A percentile compares a stretch with the other conserved stretches of the same genome.
Evolutionary conservation across 1,140 invertebrate species (phyloP).

Genomic region (Pomacea maculata): DNA sequence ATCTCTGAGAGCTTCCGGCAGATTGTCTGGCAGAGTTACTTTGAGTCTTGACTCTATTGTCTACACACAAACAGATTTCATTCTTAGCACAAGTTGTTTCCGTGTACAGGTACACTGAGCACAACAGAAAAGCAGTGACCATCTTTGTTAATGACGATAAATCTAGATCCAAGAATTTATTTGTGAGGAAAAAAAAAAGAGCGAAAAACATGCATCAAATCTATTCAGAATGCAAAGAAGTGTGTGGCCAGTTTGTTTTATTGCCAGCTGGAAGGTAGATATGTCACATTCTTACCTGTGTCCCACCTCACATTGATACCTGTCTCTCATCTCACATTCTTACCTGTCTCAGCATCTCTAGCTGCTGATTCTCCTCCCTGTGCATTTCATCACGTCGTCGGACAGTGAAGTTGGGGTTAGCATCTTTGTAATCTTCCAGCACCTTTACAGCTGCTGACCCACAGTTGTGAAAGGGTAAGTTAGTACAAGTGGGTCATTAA

Average conservation of each 20-base stretch:
- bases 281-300: neutral
- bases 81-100: neutral
- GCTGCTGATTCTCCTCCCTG: slow-evolving; percentile 86
- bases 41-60: slow-evolving; percentile 89
- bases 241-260: too few species aligned
- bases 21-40: slow-evolving; percentile 86
- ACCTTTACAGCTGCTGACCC: slow-evolving; percentile 40
- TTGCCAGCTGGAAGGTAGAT: too few species aligned
- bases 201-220: too few species aligned
- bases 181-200: too few species aligned
- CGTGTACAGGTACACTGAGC: too few species aligned
- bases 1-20: slow-evolving; percentile 86
- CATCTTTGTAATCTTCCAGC: slow-evolving; percentile 48
- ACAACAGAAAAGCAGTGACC: too few species aligned
- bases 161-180: too few species aligned
- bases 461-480: slow-evolving; percentile 9
- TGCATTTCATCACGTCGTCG: slow-evolving; percentile 88
- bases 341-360: slow-evolving; percentile 85
- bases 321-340: slow-evolving; percentile 54
- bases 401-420: slow-evolving; percentile 89
- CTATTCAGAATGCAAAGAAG: too few species aligned
- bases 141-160: too few species aligned
- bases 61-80: slow-evolving; percentile 68
- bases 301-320: neutral
- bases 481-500: neutral